Conservation (phyloP, 2,113 vertebrate genomes). For the Tyto alba region DNA sequence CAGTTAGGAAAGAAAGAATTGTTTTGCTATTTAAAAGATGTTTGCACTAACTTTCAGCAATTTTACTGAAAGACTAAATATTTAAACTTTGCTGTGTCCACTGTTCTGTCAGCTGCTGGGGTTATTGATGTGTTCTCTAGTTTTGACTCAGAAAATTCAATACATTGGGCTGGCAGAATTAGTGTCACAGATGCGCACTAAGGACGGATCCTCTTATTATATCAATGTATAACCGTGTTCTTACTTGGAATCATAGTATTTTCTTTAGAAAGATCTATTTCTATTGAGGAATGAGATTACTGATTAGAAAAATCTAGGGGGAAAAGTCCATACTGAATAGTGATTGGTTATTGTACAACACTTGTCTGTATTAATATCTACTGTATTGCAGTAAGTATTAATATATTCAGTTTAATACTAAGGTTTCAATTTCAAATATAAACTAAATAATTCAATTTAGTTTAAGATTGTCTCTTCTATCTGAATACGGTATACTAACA, state of each 20-base stretch:
- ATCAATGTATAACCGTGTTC: not conserved
- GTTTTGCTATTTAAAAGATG: not conserved
- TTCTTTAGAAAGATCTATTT: not conserved
- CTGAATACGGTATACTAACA: not conserved
- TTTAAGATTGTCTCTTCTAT: not conserved
- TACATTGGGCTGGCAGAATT: not conserved
- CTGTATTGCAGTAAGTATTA: not conserved
- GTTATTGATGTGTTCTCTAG: not conserved
- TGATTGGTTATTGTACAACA: not conserved
- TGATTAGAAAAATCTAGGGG: not conserved
- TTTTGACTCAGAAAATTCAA: constrained; percentile 1
- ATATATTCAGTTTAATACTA: not conserved
- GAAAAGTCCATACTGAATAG: not conserved
- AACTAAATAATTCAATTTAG: not conserved
- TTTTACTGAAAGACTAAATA: not conserved
- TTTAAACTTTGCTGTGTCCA: not conserved
- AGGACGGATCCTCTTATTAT: not conserved
- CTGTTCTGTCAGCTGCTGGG: not conserved
- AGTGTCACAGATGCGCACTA: not conserved
- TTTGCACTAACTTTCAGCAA: not conserved
- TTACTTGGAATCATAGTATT: not conserved
- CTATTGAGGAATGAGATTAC: not conserved
- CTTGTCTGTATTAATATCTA: not conserved
- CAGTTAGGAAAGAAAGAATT: not conserved
- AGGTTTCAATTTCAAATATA: not conserved